phyloP scores from a whole-genome alignment of 1,140 invertebrate species.

The Neodiprion virginianus region DNA sequence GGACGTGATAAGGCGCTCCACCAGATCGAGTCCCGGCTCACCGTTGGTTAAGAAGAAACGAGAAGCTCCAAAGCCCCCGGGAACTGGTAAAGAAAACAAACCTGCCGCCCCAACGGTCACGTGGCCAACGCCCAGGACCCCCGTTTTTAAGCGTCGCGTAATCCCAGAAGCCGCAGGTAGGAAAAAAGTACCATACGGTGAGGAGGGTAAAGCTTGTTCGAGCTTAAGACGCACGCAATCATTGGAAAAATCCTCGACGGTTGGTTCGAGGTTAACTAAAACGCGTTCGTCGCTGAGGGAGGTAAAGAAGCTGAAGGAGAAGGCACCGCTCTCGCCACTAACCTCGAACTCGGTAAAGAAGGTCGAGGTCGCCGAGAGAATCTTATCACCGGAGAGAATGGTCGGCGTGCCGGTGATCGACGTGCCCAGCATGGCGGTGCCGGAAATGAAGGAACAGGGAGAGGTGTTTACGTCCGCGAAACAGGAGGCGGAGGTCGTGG shows the following conservation, averaged over 20 bases:
- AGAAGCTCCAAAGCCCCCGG: slow-evolving; percentile 11
- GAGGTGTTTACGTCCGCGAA: not conserved
- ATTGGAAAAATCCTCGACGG: not conserved
- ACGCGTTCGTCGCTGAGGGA: not conserved
- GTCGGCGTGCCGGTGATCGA: not conserved
- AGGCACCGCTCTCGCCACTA: not conserved
- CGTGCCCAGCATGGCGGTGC: not conserved
- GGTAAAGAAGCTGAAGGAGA: not conserved
- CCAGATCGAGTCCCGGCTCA: slow-evolving; percentile 2
- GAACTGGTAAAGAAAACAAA: slow-evolving; percentile 3
- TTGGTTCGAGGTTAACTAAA: not conserved
- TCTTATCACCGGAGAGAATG: slow-evolving; percentile 12
- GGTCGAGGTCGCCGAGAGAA: slow-evolving; percentile 1
- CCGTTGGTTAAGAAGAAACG: not conserved
- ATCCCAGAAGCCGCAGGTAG: not conserved
- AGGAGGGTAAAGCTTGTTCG: too few relatives aligned
- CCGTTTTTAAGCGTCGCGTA: not conserved
- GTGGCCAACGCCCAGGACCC: not conserved
- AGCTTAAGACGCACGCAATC: slow-evolving; percentile 3
- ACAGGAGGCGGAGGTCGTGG: not conserved
- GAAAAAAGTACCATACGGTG: not conserved
- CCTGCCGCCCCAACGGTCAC: not conserved
- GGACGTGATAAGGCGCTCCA: not conserved
- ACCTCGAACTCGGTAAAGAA: not conserved
- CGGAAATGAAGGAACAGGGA: slow-evolving; percentile 13